Evolutionary conservation across 2,888 invertebrate genomes (phyloP).

Genomic region (Trissoscelio sp.): DNA sequence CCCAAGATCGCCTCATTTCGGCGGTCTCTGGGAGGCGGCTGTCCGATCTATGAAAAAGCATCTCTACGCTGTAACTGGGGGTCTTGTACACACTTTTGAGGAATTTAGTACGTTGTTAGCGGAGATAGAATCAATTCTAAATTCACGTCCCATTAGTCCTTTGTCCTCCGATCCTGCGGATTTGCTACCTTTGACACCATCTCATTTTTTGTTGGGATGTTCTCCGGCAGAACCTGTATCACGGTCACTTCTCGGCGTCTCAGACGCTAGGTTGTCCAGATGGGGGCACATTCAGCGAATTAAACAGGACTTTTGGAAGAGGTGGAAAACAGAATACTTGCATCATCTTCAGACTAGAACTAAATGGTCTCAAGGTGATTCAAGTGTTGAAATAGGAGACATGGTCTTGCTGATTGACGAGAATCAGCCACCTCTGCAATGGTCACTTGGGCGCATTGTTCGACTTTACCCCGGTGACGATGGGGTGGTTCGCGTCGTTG

Average conservation of each 20-base stretch:
- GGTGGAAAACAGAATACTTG: conserved; percentile 21
- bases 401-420: conserved; percentile 22
- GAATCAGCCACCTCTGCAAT: conserved; percentile 1
- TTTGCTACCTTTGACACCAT: conserved; percentile 71
- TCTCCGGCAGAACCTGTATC: conserved; percentile 4
- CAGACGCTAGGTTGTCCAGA: background rate
- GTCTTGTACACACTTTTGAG: conserved; percentile 61
- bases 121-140: conserved; percentile 70
- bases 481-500: background rate
- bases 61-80: conserved; percentile 29
- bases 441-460: background rate
- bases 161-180: conserved; percentile 63
- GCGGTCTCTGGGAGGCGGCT: conserved; percentile 73
- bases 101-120: conserved; percentile 67
- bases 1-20: conserved; percentile 41
- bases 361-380: conserved; percentile 5
- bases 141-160: conserved; percentile 63
- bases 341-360: conserved; percentile 23
- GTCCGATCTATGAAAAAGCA: conserved; percentile 39
- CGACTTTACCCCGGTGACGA: background rate
- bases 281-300: conserved; percentile 6
- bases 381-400: background rate
- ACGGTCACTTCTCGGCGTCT: background rate
- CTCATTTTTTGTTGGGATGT: conserved; percentile 71
- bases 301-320: conserved; percentile 25